These are phyloP conservation scores for Drosophila quadrilineata DNA, from an alignment of 1,140 invertebrate genomes.

Conservation along the genomic window DNA sequence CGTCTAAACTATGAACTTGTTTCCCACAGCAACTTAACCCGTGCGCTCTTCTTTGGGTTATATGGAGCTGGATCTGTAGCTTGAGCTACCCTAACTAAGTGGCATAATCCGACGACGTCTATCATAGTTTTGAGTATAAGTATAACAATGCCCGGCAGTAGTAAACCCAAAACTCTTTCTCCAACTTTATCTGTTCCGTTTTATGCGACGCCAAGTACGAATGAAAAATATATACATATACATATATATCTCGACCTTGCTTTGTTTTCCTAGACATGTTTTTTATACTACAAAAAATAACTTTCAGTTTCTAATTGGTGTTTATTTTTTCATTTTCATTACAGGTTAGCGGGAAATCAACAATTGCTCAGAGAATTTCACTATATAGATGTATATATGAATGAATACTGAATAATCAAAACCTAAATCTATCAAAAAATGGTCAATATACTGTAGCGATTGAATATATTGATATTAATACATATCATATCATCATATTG, in stretches of 20 bases:
- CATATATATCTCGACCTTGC: too few relatives aligned
- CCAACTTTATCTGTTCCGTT: conserved; percentile 29
- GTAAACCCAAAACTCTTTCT: conserved; percentile 28
- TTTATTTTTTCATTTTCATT: conserved; percentile 37
- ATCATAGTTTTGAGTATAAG: too few relatives aligned
- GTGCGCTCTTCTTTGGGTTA: not conserved
- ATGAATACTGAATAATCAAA: too few relatives aligned
- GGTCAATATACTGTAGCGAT: too few relatives aligned
- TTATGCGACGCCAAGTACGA: not conserved
- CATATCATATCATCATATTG: too few relatives aligned
- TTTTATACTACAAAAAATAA: conserved; percentile 30
- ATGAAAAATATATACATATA: too few relatives aligned
- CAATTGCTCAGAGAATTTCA: conserved; percentile 17
- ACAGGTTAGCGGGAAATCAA: conserved; percentile 34
- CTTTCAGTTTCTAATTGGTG: conserved; percentile 44
- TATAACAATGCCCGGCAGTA: conserved; percentile 31
- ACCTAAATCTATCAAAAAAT: too few relatives aligned
- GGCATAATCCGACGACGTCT: too few relatives aligned
- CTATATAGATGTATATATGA: too few relatives aligned
- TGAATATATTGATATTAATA: too few relatives aligned
- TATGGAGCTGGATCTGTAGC: conserved; percentile 4
- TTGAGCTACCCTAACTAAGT: conserved; percentile 16
- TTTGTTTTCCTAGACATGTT: conserved; percentile 44
- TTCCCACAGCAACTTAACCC: too few relatives aligned
- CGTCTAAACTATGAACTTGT: conserved; percentile 25